phyloP scores from a whole-genome alignment of 1,140 invertebrate species.

The Apis dorsata region DNA sequence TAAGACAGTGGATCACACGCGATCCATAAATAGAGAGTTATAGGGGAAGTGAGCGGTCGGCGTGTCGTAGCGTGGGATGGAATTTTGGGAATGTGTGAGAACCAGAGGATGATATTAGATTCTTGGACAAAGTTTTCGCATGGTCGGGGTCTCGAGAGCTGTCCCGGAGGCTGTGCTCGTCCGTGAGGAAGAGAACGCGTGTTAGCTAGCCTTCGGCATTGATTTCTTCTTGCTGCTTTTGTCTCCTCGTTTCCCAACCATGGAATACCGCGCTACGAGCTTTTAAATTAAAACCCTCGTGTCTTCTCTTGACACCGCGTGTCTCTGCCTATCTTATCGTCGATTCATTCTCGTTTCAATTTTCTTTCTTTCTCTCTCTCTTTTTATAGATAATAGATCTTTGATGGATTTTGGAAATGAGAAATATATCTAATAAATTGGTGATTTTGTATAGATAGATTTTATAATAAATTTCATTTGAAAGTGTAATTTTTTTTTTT shows the following conservation, averaged over 20 bases:
- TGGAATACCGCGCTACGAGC: slow-evolving; percentile 35
- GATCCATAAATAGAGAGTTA: slow-evolving; percentile 10
- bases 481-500: too few species aligned
- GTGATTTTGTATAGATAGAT: too few species aligned
- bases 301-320: slow-evolving; percentile 26
- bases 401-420: too few species aligned
- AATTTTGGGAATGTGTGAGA: slow-evolving; percentile 77
- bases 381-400: neutral
- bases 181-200: slow-evolving; percentile 60
- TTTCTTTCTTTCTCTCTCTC: neutral
- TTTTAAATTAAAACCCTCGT: slow-evolving; percentile 44
- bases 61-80: slow-evolving; percentile 60
- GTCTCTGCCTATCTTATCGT: slow-evolving; percentile 12
- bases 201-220: slow-evolving; percentile 63
- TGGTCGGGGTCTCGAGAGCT: slow-evolving; percentile 68
- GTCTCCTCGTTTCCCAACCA: slow-evolving; percentile 27
- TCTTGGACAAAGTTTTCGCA: slow-evolving; percentile 79
- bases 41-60: slow-evolving; percentile 47
- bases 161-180: slow-evolving; percentile 55
- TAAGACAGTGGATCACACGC: slow-evolving; percentile 34
- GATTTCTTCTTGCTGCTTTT: slow-evolving; percentile 59
- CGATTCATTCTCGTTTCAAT: neutral
- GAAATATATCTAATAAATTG: too few species aligned
- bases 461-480: too few species aligned
- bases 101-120: slow-evolving; percentile 78